Conservation (phyloP, 53 echinoderm and acorn worm genomes). For the Pentamera pediparva region DNA sequence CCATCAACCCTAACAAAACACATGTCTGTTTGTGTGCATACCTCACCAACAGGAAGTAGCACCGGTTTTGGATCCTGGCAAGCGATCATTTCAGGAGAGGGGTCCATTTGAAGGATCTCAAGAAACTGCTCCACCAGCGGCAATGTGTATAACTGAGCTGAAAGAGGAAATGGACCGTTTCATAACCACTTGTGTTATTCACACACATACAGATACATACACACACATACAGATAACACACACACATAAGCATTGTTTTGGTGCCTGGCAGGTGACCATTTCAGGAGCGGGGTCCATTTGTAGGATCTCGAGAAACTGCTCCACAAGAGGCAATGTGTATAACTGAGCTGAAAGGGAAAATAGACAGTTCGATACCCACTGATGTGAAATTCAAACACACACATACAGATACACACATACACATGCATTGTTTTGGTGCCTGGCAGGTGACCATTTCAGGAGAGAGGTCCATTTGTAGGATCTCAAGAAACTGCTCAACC, state of each 20-base stretch:
- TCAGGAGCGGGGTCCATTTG: conserved; percentile 63
- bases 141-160: conserved; percentile 15
- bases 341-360: conserved; percentile 11
- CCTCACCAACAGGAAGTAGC: conserved; percentile 81
- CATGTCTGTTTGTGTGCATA: too few species aligned
- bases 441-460: conserved; percentile 64
- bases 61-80: conserved; percentile 91
- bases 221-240: too few species aligned
- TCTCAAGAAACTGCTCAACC: conserved; percentile 18
- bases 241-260: too few species aligned
- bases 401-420: too few species aligned
- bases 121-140: conserved; percentile 30
- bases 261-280: too few species aligned
- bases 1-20: too few species aligned
- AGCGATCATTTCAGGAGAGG: conserved; percentile 60
- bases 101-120: conserved; percentile 45
- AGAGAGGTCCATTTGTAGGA: conserved; percentile 56
- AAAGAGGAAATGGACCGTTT: too few species aligned
- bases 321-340: background rate
- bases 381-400: too few species aligned
- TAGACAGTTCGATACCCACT: too few species aligned
- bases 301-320: conserved; percentile 23
- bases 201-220: too few species aligned
- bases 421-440: conserved; percentile 74
- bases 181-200: too few species aligned